Evolutionary conservation across 2,113 vertebrate genomes (phyloP).

Genomic region (Pseudois nayaur): DNA sequence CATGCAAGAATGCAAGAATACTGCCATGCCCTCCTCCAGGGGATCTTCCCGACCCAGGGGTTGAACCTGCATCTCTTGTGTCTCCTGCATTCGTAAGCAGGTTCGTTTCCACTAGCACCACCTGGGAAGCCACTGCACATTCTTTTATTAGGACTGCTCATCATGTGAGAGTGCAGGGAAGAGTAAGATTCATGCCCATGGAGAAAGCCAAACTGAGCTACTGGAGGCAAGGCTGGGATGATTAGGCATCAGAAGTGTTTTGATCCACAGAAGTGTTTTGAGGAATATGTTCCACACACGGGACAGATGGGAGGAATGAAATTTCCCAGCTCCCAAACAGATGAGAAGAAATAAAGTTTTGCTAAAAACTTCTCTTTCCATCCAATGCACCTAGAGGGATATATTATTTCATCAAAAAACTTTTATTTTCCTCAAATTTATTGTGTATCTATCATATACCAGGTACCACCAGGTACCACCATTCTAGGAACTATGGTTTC

Average conservation of each 20-base stretch:
- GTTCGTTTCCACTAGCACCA: not conserved
- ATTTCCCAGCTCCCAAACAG: not conserved
- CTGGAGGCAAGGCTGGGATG: not conserved
- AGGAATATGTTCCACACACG: not conserved
- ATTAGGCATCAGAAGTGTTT: not conserved
- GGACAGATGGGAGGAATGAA: not conserved
- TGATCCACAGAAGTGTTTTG: not conserved
- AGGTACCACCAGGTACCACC: not conserved
- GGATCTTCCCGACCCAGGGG: not conserved
- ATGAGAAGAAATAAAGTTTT: not conserved
- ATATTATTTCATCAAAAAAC: not conserved
- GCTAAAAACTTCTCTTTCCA: not conserved
- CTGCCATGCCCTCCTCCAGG: not conserved
- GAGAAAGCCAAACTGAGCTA: not conserved
- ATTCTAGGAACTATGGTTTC: not conserved
- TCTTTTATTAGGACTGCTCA: not conserved
- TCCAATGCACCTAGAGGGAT: not conserved
- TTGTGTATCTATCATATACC: not conserved
- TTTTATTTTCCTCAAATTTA: not conserved
- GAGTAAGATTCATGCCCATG: not conserved
- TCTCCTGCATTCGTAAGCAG: not conserved
- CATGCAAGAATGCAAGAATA: not conserved
- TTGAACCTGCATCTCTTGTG: not conserved
- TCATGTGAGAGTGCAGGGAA: not conserved
- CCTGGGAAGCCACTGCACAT: not conserved